Evolutionary conservation across 2,797 vertebrate species (phyloP).

Genomic region (Lepilemur ruficaudatus): DNA sequence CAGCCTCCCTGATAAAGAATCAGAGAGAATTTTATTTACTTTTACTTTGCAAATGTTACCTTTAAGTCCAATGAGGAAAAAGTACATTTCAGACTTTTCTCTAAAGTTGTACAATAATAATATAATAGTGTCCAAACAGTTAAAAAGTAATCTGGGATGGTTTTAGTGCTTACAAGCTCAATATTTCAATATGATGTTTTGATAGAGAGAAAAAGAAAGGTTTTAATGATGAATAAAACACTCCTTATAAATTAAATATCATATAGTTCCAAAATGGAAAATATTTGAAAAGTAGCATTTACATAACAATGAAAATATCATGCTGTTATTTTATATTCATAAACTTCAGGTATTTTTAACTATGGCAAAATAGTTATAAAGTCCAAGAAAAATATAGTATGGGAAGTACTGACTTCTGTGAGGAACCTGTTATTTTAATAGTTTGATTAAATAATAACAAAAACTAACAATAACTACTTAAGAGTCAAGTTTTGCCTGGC

Average conservation of each 20-base stretch:
- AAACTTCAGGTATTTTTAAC: not conserved
- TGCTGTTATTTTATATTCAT: not conserved
- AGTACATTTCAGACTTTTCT: not conserved
- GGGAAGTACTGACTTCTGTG: not conserved
- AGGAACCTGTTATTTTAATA: not conserved
- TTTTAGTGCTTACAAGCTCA: not conserved
- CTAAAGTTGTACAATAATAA: not conserved
- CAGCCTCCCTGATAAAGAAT: not conserved
- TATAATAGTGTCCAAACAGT: not conserved
- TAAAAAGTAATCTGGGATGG: not conserved
- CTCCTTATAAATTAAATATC: not conserved
- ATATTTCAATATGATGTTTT: not conserved
- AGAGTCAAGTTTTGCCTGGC: not conserved
- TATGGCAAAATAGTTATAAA: not conserved
- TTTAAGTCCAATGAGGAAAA: conserved; percentile 29
- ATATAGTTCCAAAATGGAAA: not conserved
- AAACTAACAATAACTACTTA: not conserved
- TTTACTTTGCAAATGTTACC: conserved; percentile 26
- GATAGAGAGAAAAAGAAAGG: not conserved
- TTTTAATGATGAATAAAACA: not conserved
- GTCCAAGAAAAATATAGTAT: not conserved
- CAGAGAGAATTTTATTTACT: conserved; percentile 42
- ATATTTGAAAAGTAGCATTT: not conserved
- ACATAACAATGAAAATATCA: not conserved
- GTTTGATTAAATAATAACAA: not conserved